These are phyloP conservation scores for Periophthalmodon schlosseri DNA, from an alignment of 2,113 vertebrate species.

Conservation along the genomic window DNA sequence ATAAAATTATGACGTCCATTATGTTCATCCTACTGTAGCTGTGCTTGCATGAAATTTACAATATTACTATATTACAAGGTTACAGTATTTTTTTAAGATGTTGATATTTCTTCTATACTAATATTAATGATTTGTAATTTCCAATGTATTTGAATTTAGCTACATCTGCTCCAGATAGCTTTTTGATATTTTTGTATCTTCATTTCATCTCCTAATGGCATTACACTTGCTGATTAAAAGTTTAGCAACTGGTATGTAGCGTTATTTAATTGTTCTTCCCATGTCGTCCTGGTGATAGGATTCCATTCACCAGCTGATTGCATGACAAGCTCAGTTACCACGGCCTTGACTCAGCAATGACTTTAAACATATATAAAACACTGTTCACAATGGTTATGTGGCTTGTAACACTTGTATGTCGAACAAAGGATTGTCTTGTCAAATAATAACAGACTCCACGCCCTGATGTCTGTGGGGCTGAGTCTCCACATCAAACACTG, in stretches of 20 bases:
- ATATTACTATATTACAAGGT: no score
- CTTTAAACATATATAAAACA: background rate
- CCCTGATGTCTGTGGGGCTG: conserved; percentile 36
- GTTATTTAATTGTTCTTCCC: no score
- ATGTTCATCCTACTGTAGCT: background rate
- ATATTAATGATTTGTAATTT: no score
- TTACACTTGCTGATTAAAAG: background rate
- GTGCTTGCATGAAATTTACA: no score
- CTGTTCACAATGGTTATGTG: background rate
- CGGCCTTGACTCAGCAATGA: background rate
- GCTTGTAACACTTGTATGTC: conserved; percentile 31
- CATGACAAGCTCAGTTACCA: background rate
- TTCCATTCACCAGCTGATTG: background rate
- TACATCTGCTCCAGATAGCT: no score
- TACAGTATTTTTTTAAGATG: no score
- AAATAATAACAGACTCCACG: conserved; percentile 42
- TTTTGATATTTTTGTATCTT: no score
- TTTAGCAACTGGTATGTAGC: no score
- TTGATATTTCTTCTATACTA: no score
- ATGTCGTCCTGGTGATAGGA: no score
- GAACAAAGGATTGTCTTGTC: conserved; percentile 47
- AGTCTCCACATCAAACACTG: conserved; percentile 54
- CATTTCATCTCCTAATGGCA: no score
- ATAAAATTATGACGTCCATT: background rate
- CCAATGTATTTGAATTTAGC: no score